A percentile compares a stretch with the other conserved stretches of the same genome.
These are phyloP conservation scores for Collichthys lucidus DNA, from an alignment of 2,113 vertebrate genomes.

Conservation along the genomic window DNA sequence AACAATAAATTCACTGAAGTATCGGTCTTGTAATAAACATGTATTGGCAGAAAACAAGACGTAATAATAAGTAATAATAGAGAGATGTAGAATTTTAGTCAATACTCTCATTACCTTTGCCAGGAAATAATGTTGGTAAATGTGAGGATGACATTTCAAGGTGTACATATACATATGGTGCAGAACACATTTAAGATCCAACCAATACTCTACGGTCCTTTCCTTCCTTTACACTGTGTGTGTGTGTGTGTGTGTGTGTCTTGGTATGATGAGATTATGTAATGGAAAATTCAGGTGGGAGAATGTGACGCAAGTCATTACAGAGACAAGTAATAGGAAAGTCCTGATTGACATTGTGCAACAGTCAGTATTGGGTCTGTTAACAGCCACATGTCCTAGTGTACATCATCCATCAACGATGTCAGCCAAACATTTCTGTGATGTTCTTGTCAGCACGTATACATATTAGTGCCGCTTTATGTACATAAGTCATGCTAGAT, in stretches of 20 bases:
- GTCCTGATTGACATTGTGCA: not conserved
- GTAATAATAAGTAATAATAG: too few relatives aligned
- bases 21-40: not conserved
- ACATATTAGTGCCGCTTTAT: not conserved
- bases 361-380: not conserved
- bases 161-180: not conserved
- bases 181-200: not conserved
- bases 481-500: not conserved
- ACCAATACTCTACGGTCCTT: not conserved
- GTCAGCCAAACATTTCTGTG: not conserved
- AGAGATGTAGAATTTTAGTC: not conserved
- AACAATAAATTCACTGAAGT: not conserved
- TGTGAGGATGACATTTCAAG: not conserved
- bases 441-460: not conserved
- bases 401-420: not conserved
- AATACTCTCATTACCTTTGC: not conserved
- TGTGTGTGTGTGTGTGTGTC: not conserved
- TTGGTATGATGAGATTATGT: not conserved
- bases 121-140: not conserved
- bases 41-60: not conserved
- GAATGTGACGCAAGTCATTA: not conserved
- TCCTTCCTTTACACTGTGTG: too few relatives aligned
- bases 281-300: too few relatives aligned
- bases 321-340: not conserved
- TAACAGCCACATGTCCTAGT: not conserved